phyloP scores from a whole-genome alignment of 2,888 invertebrate species.

The Spisula subtruncata region DNA sequence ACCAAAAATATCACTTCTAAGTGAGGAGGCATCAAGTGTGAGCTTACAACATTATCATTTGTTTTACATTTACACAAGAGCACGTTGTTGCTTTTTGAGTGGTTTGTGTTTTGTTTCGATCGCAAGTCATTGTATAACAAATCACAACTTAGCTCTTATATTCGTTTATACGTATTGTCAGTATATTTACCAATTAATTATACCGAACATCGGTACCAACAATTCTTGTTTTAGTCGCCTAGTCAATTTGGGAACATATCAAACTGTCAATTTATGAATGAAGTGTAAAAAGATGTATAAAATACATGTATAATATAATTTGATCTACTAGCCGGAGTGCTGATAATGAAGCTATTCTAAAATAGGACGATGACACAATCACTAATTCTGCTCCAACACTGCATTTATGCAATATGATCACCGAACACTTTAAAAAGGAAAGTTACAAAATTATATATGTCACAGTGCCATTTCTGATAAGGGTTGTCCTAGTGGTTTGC shows the following conservation, averaged over 20 bases:
- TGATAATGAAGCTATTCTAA: too few species aligned
- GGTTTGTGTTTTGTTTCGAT: not conserved
- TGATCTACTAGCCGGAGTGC: too few species aligned
- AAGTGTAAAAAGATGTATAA: not conserved
- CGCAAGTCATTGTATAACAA: conserved; percentile 26
- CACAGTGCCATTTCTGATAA: too few species aligned
- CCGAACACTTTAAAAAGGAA: too few species aligned
- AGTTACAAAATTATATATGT: too few species aligned
- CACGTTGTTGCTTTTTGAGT: conserved; percentile 28
- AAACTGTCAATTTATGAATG: not conserved
- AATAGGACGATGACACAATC: not conserved
- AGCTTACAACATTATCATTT: conserved; percentile 38
- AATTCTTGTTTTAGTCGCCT: not conserved
- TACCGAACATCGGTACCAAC: not conserved
- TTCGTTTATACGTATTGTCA: conserved; percentile 38
- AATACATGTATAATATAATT: too few species aligned
- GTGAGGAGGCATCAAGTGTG: conserved; percentile 5
- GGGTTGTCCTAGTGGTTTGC: too few species aligned
- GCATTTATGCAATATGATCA: not conserved
- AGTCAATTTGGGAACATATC: not conserved
- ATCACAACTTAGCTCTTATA: conserved; percentile 25
- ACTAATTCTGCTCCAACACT: not conserved
- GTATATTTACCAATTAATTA: conserved; percentile 34
- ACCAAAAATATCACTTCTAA: conserved; percentile 37
- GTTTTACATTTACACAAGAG: conserved; percentile 46